Percentiles rank a stretch among this genome's conserved stretches.
Evolutionary conservation across 2,113 vertebrate species (phyloP).

Genomic region (Drymodes brunneopygia): DNA sequence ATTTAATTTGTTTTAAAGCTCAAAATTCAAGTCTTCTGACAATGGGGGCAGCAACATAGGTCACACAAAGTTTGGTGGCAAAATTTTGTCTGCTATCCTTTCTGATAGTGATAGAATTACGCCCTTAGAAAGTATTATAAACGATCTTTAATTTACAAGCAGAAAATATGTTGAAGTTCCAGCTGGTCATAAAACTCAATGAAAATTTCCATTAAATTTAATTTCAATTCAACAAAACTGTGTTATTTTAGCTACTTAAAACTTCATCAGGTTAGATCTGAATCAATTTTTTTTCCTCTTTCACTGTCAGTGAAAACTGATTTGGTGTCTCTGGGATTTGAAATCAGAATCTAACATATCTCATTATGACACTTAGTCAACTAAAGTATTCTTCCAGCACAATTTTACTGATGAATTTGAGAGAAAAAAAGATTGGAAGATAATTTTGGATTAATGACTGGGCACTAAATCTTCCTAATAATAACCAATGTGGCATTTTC

Average conservation of each 20-base stretch:
- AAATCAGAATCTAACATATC: background rate
- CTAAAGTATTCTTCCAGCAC: background rate
- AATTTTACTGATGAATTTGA: background rate
- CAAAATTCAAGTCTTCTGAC: background rate
- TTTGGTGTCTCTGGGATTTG: background rate
- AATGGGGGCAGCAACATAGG: background rate
- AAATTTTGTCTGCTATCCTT: background rate
- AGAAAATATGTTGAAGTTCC: background rate
- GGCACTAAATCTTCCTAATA: background rate
- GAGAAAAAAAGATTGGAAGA: background rate
- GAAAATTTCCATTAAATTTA: background rate
- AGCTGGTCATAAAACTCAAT: background rate
- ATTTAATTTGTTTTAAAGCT: background rate
- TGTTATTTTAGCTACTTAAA: background rate
- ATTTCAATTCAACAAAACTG: background rate
- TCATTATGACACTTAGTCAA: background rate
- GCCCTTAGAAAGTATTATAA: fast-evolving
- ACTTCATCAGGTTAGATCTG: background rate
- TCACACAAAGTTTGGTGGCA: background rate
- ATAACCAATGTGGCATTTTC: background rate
- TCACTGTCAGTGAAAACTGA: background rate
- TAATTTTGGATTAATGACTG: background rate
- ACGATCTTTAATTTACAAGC: background rate
- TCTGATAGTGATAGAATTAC: background rate
- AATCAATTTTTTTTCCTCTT: background rate